Conservation (phyloP, 2,888 invertebrate species). For the Clivina fossor region DNA sequence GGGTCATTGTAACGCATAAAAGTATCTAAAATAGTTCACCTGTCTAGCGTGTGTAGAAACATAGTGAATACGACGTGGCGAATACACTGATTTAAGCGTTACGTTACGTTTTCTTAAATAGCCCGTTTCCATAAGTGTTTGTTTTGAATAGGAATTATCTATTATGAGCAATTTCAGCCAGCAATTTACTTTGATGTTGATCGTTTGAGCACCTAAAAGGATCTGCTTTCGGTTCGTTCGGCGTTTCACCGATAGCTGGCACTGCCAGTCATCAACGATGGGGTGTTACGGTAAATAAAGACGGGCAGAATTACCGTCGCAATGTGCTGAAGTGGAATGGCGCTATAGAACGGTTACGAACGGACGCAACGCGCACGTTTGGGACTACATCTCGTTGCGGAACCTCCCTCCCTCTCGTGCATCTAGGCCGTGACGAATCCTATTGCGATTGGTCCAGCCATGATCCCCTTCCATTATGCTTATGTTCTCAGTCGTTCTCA, state of each 20-base stretch:
- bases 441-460: slow-evolving; percentile 62
- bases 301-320: slow-evolving; percentile 39
- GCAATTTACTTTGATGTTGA: slow-evolving; percentile 56
- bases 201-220: slow-evolving; percentile 58
- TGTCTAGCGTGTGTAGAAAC: neutral
- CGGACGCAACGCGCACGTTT: slow-evolving; percentile 41
- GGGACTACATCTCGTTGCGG: slow-evolving; percentile 53
- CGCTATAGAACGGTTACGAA: slow-evolving; percentile 44
- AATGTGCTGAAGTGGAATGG: slow-evolving; percentile 32
- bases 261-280: slow-evolving; percentile 45
- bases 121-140: slow-evolving; percentile 39
- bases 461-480: slow-evolving; percentile 50
- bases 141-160: slow-evolving; percentile 50
- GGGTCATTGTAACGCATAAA: slow-evolving; percentile 25
- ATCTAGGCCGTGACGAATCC: slow-evolving; percentile 60
- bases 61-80: neutral
- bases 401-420: slow-evolving; percentile 49
- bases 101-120: slow-evolving; percentile 25
- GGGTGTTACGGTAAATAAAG: slow-evolving; percentile 34
- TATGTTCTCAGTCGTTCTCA: slow-evolving; percentile 39
- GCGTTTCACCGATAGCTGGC: slow-evolving; percentile 55
- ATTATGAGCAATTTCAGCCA: slow-evolving; percentile 50
- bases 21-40: neutral
- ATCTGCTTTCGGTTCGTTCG: slow-evolving; percentile 55
- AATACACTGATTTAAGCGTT: slow-evolving; percentile 10